These are phyloP conservation scores for Rhabdophis nuchalis DNA, from an alignment of 2,797 vertebrate species.

Conservation along the genomic window DNA sequence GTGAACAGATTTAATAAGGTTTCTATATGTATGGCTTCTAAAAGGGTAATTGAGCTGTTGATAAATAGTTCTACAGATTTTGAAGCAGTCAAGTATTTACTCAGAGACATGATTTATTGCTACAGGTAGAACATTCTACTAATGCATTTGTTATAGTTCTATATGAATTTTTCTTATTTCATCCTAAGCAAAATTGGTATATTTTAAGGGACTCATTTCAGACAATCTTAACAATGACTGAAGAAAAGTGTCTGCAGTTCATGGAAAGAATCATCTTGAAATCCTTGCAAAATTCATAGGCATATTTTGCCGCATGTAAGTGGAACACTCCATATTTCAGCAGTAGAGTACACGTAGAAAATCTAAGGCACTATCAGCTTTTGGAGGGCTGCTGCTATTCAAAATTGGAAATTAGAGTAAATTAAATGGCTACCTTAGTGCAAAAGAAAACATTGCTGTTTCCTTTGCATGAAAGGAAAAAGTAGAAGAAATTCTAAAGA, in stretches of 20 bases:
- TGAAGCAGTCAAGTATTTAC: not conserved
- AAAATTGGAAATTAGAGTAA: not conserved
- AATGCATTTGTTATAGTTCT: not conserved
- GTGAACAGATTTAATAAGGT: not conserved
- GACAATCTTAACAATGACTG: not conserved
- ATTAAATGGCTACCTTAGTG: not conserved
- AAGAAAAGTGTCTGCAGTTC: not conserved
- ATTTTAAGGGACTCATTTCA: not conserved
- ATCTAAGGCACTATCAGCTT: not conserved
- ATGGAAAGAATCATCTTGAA: not conserved
- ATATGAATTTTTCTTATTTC: not conserved
- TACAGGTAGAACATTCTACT: not conserved
- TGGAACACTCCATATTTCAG: not conserved
- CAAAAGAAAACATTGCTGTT: not conserved
- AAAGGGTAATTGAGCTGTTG: constrained; percentile 4
- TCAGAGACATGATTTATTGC: constrained; percentile 1
- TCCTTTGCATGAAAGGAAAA: not conserved
- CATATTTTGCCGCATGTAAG: not conserved
- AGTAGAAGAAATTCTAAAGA: not conserved
- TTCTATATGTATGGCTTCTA: not conserved
- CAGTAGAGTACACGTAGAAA: not conserved
- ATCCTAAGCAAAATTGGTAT: not conserved
- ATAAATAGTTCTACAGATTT: not conserved
- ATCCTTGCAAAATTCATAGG: not conserved
- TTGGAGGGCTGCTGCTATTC: not conserved